These are phyloP conservation scores for Chrysochloris asiatica DNA, from an alignment of 2,113 vertebrate species.

Conservation along the genomic window DNA sequence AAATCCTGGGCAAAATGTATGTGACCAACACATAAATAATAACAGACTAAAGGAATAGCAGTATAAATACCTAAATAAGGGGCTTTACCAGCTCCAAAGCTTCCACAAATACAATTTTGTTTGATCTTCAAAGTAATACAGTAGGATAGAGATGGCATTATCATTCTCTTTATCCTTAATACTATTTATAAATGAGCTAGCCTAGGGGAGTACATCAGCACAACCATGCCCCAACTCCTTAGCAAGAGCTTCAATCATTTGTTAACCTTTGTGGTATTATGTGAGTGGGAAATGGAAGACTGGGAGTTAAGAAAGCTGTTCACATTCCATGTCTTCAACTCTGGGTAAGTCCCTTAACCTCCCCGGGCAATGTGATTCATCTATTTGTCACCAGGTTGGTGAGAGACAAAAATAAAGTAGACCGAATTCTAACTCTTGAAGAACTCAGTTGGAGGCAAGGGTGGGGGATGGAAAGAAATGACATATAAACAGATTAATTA, in stretches of 20 bases:
- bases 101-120: background rate
- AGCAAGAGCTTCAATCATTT: background rate
- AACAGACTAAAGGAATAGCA: background rate
- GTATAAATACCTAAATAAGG: background rate
- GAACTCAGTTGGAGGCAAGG: slow-evolving; percentile 33
- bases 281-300: background rate
- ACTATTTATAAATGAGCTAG: background rate
- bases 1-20: background rate
- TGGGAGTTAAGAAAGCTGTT: background rate
- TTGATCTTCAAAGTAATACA: background rate
- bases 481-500: slow-evolving; percentile 70
- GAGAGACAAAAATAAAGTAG: slow-evolving; percentile 62
- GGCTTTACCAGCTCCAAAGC: background rate
- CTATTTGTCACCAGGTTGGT: slow-evolving; percentile 48
- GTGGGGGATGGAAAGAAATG: slow-evolving; percentile 63
- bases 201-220: background rate
- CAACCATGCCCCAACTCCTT: background rate
- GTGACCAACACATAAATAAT: background rate
- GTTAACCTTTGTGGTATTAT: slow-evolving; percentile 18
- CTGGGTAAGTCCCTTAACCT: slow-evolving; percentile 61
- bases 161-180: too few species aligned
- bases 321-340: background rate
- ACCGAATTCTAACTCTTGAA: slow-evolving; percentile 59
- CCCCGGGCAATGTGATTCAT: slow-evolving; percentile 65
- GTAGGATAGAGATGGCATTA: background rate